Evolutionary conservation across 2,113 vertebrate genomes (phyloP).

Genomic region (Odobenus rosmarus): DNA sequence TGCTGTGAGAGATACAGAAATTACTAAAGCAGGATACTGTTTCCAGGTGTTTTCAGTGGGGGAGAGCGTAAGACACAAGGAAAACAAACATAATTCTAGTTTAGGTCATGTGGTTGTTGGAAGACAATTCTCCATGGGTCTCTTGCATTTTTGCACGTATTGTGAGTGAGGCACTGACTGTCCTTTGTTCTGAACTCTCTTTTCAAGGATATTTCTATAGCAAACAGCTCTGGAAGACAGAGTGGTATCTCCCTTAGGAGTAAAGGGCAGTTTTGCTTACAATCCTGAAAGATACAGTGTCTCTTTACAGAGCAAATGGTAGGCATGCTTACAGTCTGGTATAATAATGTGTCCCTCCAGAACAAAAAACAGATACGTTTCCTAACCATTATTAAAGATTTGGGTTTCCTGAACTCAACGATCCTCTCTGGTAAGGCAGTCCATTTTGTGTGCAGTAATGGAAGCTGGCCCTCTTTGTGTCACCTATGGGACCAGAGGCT

Average conservation of each 20-base stretch:
- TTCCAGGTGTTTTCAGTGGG: background rate
- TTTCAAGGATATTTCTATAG: background rate
- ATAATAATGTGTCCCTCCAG: background rate
- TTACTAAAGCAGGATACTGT: background rate
- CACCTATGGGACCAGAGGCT: background rate
- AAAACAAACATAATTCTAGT: background rate
- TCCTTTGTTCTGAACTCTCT: background rate
- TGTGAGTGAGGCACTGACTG: background rate
- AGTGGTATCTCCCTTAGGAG: background rate
- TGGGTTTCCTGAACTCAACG: background rate
- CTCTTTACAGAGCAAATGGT: background rate
- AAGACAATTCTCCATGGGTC: background rate
- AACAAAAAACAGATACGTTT: conserved; percentile 12
- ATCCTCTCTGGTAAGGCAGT: background rate
- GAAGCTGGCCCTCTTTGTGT: background rate
- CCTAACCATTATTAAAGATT: background rate
- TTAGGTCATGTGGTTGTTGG: background rate
- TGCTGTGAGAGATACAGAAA: background rate
- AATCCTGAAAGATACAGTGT: background rate
- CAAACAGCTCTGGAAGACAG: background rate
- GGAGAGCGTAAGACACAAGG: background rate
- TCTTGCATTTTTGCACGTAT: background rate
- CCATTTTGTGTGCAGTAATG: background rate
- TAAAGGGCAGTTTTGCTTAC: background rate
- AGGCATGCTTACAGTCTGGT: background rate